Evolutionary conservation across 1,140 invertebrate species (phyloP), one percentile per base, ranked within the genome.

Genomic region (Camponotus floridanus): DNA sequence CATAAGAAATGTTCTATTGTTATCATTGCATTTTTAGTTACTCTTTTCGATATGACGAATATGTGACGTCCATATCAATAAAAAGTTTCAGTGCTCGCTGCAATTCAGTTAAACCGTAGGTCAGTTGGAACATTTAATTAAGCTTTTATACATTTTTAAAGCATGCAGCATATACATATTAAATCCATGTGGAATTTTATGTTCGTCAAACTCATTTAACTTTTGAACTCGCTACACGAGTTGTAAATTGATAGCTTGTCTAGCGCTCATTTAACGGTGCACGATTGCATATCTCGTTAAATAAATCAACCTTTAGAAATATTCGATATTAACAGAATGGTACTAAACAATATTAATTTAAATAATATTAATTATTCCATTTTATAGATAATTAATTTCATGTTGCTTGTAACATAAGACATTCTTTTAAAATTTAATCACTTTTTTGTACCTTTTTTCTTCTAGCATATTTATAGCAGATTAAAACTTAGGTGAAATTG

Each of bases 141-240:
- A 81, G 78, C 78, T 83, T 71, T 86, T 81, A 86, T 86, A 73
- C 78, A 80, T 86, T 86, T 86, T 83, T 86, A 83, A 86, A 86
- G 78, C 79, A 51, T 59, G 65, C 68, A 81, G 64, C 42, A 83
- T 83, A 83, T 76, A 71, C 59, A 86, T 86, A 86, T 86, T 86
- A 86, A 86, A 81, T 81, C 68, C 68, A 80, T 39, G 55, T 81
- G 78, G 85, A 71, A 81, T 83, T 86, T 86, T 73, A 65, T 83
- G 78, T 81, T 67, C 67, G 78, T 73, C 85, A 65, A 80, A 81
- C 68, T 83, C 67, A 73, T 86, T 81, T 83, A 73, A 55, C 85
- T 83, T 86, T 83, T 26, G 65, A 83, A 83, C 67, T 83, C 85
- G 59, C 59, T 73, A 33, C 79, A 74, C 39, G 64, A 80, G 68